phyloP scores from a whole-genome alignment of 2,797 vertebrate genomes.

The Toxotes lorentzi region DNA sequence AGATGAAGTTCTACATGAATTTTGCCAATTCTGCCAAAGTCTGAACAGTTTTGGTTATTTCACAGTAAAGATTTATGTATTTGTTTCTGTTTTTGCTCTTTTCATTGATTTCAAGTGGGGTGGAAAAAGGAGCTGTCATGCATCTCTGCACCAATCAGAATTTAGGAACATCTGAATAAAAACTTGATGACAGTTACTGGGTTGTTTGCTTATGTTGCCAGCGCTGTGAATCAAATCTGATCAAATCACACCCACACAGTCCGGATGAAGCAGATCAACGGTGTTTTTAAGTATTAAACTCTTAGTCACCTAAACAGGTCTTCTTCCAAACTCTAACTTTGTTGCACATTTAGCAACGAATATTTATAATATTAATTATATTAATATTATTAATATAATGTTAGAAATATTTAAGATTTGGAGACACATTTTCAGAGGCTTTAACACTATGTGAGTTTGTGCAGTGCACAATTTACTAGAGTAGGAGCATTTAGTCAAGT shows the following conservation, averaged over 20 bases:
- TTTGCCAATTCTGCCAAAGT: not conserved
- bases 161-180: not conserved
- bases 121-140: not conserved
- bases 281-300: not conserved
- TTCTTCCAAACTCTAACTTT: not conserved
- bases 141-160: not conserved
- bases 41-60: not conserved
- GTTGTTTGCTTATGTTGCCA: not conserved
- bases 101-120: not conserved
- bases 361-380: too few species aligned
- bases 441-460: not conserved
- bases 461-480: not conserved
- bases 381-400: too few species aligned
- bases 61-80: not conserved
- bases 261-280: not conserved
- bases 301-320: not conserved
- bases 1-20: not conserved
- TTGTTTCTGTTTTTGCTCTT: not conserved
- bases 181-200: not conserved
- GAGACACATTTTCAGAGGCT: not conserved
- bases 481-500: slow-evolving; percentile 12
- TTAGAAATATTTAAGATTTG: not conserved
- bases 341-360: too few species aligned
- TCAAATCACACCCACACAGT: not conserved
- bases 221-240: not conserved